A percentile compares a stretch with the other conserved stretches of the same genome.
These are phyloP conservation scores for Lycodopsis pacificus DNA, from an alignment of 2,797 vertebrate genomes.

Conservation along the genomic window DNA sequence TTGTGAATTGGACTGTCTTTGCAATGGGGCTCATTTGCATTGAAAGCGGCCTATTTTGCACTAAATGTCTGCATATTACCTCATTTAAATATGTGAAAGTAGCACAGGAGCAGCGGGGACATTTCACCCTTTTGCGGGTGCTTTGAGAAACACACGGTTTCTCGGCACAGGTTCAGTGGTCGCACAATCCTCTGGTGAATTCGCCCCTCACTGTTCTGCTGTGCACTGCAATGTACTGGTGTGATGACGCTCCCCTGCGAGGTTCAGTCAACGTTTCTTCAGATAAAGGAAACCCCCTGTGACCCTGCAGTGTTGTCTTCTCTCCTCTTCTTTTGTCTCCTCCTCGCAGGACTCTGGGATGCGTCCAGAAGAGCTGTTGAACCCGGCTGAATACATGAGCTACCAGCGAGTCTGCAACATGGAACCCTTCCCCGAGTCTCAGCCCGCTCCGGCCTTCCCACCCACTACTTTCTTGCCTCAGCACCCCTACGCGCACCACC, in stretches of 20 bases:
- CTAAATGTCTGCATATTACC: background rate
- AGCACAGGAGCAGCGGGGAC: background rate
- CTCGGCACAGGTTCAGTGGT: background rate
- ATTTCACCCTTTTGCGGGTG: background rate
- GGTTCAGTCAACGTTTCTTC: slow-evolving; percentile 16
- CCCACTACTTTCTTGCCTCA: slow-evolving; percentile 85
- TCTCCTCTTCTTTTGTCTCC: slow-evolving; percentile 65
- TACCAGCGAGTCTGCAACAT: slow-evolving; percentile 80
- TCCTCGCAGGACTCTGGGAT: slow-evolving; percentile 87
- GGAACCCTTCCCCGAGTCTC: slow-evolving; percentile 82
- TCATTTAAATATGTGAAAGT: background rate
- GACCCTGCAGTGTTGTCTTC: slow-evolving; percentile 40
- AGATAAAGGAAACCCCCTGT: slow-evolving; percentile 17
- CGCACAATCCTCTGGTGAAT: background rate
- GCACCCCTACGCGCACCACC: slow-evolving; percentile 83
- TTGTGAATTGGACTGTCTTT: background rate
- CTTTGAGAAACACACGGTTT: background rate
- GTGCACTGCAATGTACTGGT: slow-evolving; percentile 18
- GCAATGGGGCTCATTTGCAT: slow-evolving; percentile 2
- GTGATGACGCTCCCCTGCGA: slow-evolving; percentile 1
- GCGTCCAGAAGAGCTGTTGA: slow-evolving; percentile 86
- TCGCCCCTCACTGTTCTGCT: background rate
- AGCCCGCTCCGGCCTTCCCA: slow-evolving; percentile 79
- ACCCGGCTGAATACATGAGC: slow-evolving; percentile 88
- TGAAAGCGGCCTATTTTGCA: background rate